phyloP scores from a whole-genome alignment of 2,888 invertebrate genomes.

The Xestia c-nigrum region DNA sequence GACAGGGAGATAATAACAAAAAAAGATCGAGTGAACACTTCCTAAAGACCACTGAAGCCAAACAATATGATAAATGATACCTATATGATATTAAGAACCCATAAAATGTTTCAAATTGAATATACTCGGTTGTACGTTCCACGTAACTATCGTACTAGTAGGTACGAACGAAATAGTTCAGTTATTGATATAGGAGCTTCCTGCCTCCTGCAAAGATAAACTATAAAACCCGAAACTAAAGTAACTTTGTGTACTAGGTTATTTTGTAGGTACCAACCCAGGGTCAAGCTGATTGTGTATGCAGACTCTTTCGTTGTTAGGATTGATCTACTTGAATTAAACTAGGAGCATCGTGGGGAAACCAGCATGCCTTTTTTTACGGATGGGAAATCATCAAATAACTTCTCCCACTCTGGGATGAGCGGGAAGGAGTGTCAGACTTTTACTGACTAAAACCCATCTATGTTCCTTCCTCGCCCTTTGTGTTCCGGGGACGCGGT shows the following conservation, averaged over 20 bases:
- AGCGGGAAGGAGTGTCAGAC: too few species aligned
- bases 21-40: slow-evolving; percentile 2
- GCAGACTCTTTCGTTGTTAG: neutral
- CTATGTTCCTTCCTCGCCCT: too few species aligned
- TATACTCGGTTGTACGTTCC: neutral
- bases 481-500: too few species aligned
- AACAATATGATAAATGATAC: neutral
- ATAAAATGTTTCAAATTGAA: neutral
- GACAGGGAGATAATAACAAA: neutral
- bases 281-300: neutral
- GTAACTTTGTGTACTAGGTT: slow-evolving; percentile 13
- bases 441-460: too few species aligned
- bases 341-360: neutral
- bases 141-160: slow-evolving; percentile 10
- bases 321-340: neutral
- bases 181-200: slow-evolving; percentile 26
- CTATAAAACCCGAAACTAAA: slow-evolving; percentile 18
- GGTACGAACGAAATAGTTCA: neutral
- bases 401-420: too few species aligned
- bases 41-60: neutral
- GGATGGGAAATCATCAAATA: too few species aligned
- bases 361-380: too few species aligned
- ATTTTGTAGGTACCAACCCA: neutral
- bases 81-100: neutral
- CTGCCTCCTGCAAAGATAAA: slow-evolving; percentile 19